Evolutionary conservation across 2,888 invertebrate genomes (phyloP).

Genomic region (Hetaerina titia): DNA sequence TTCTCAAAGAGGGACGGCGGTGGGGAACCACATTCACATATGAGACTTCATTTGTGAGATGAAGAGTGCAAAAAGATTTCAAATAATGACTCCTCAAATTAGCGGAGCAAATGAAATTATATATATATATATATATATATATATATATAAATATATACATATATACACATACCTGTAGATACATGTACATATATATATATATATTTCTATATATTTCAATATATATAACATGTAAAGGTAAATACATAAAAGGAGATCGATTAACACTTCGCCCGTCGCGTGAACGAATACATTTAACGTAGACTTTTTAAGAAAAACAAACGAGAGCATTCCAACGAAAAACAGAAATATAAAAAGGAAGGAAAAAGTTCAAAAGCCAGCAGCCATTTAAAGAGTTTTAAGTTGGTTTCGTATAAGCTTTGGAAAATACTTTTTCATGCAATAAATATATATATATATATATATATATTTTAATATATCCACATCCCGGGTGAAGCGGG

Average conservation of each 20-base stretch:
- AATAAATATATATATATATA: not conserved
- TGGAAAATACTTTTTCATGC: slow-evolving; percentile 40
- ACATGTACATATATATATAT: not conserved
- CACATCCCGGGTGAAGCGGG: not conserved
- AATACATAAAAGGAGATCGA: not conserved
- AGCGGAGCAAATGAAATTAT: slow-evolving; percentile 27
- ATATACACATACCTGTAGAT: not conserved
- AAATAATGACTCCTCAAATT: slow-evolving; percentile 59
- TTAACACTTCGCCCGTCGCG: not conserved
- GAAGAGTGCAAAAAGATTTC: not conserved
- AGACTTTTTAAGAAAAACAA: not conserved
- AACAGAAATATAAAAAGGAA: slow-evolving; percentile 2
- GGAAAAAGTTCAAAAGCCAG: slow-evolving; percentile 37
- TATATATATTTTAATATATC: not conserved
- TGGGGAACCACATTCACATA: not conserved
- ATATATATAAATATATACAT: not conserved
- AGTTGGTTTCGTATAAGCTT: slow-evolving; percentile 44
- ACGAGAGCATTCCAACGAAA: slow-evolving; percentile 37
- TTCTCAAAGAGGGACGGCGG: not conserved
- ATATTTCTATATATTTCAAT: no score
- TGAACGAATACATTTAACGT: not conserved
- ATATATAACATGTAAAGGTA: no score
- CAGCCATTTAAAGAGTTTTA: slow-evolving; percentile 40
- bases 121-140: not conserved
- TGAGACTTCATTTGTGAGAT: not conserved